Percentiles rank a stretch among this genome's conserved stretches.
These are phyloP conservation scores for Campylomormyrus tamandua DNA, from an alignment of 2,113 vertebrate species.

Conservation along the genomic window DNA sequence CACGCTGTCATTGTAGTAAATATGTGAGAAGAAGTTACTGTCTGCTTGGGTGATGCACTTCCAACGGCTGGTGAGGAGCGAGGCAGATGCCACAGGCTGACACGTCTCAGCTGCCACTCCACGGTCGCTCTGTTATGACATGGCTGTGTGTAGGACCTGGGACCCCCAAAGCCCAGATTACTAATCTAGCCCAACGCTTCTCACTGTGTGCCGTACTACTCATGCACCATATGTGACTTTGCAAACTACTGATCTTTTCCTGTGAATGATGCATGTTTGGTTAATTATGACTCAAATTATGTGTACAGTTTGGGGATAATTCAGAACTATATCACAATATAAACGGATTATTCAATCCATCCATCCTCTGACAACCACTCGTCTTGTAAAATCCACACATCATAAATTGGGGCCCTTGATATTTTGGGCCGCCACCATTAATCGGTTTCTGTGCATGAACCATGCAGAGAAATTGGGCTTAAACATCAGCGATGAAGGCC, in stretches of 20 bases:
- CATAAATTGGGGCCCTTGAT: neutral
- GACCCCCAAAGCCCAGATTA: neutral
- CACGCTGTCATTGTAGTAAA: neutral
- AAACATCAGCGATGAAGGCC: neutral
- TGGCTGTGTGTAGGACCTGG: neutral
- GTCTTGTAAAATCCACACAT: neutral
- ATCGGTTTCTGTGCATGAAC: neutral
- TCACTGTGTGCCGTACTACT: neutral
- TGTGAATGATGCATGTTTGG: neutral
- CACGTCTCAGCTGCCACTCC: neutral
- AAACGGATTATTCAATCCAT: neutral
- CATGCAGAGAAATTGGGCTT: neutral
- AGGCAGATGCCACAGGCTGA: neutral
- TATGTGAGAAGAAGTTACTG: neutral
- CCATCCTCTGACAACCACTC: neutral
- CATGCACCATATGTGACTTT: neutral
- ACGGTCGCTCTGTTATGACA: neutral
- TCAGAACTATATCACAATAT: neutral
- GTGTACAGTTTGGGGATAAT: neutral
- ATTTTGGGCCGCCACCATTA: neutral
- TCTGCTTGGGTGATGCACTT: neutral
- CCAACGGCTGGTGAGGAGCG: neutral
- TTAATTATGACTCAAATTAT: neutral
- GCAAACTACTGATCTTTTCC: neutral
- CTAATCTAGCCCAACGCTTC: neutral